These are phyloP conservation scores for Syrista parreyssii DNA, from an alignment of 2,888 invertebrate species.

Conservation along the genomic window DNA sequence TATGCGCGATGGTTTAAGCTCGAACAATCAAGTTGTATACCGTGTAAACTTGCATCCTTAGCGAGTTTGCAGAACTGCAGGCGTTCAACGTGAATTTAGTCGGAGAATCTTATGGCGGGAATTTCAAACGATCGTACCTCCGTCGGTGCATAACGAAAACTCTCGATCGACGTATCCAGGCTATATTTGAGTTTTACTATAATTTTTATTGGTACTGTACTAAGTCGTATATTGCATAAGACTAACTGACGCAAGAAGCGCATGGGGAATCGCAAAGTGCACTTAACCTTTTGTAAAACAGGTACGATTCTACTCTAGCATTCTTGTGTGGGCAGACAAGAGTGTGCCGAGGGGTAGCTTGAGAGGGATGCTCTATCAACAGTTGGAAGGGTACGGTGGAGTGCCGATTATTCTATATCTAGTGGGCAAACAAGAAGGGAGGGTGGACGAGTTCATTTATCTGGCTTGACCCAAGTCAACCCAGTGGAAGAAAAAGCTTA, in stretches of 20 bases:
- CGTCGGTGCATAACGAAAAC: background rate
- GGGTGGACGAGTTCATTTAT: constrained; percentile 26
- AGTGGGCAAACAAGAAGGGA: constrained; percentile 28
- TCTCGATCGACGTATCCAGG: background rate
- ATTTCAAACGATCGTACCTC: background rate
- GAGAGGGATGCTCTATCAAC: background rate
- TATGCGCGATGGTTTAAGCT: background rate
- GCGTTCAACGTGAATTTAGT: background rate
- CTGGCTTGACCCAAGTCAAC: constrained; percentile 22
- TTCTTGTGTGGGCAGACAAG: background rate
- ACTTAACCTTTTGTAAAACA: background rate
- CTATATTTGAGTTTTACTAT: background rate
- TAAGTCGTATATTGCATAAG: background rate
- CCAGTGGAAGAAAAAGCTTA: constrained; percentile 10
- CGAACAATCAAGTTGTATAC: background rate
- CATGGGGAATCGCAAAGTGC: background rate
- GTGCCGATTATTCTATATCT: constrained; percentile 33
- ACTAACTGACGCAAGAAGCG: background rate
- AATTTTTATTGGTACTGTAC: background rate
- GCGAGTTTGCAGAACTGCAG: background rate
- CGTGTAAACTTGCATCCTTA: background rate
- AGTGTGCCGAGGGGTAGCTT: background rate
- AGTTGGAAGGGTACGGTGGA: constrained; percentile 7
- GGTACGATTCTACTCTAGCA: background rate
- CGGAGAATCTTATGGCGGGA: background rate